Evolutionary conservation across 2,888 invertebrate species (phyloP).

Genomic region (Agrochola litura): DNA sequence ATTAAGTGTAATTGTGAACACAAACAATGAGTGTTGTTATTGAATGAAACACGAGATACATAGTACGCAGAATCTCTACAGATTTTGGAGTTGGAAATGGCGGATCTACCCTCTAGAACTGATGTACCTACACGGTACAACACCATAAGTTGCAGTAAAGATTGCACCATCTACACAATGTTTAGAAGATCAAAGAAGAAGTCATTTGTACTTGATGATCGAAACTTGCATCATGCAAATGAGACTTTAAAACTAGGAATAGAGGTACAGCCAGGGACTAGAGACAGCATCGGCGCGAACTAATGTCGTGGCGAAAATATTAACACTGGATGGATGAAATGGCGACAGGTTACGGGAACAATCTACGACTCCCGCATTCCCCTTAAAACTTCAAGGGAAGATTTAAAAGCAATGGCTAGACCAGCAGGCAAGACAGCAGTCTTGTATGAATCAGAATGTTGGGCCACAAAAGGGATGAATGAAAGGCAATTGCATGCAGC

Average conservation of each 20-base stretch:
- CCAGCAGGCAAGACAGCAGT: no score
- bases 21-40: slow-evolving; percentile 31
- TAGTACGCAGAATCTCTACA: slow-evolving; percentile 7
- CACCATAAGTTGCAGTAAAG: not conserved
- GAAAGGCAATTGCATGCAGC: no score
- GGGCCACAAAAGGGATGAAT: no score
- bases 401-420: no score
- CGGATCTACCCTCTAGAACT: not conserved
- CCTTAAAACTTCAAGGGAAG: no score
- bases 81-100: slow-evolving; percentile 19
- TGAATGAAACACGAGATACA: slow-evolving; percentile 20
- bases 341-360: no score
- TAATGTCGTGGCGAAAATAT: not conserved
- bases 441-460: no score
- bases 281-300: not conserved
- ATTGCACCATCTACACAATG: not conserved
- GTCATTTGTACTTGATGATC: not conserved
- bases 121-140: not conserved
- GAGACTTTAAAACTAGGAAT: not conserved
- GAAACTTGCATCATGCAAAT: not conserved
- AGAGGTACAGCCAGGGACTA: not conserved
- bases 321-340: not conserved
- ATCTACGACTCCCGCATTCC: no score
- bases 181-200: not conserved
- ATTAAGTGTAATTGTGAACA: slow-evolving; percentile 45